Evolutionary conservation across 2,797 vertebrate genomes (phyloP), one percentile per base, ranked within the genome.

Genomic region (Ctenochaetus hawaiiensis): DNA sequence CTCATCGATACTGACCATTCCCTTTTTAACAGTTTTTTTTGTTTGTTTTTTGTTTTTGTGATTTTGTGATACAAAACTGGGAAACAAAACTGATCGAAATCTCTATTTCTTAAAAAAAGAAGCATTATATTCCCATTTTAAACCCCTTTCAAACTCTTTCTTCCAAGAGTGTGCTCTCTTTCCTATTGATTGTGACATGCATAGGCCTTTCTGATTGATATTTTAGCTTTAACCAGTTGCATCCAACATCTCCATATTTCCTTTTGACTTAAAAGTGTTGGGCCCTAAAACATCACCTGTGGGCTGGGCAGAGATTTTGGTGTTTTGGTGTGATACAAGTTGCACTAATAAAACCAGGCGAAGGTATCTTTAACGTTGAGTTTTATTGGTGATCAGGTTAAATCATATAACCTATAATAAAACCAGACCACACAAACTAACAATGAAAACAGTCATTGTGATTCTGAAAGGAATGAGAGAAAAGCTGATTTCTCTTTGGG

Each of bases 401-500:
- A 63, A 48, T 66, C n/a, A 4, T 6, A 16, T 17, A 11, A 22
- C 23, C 44, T 26, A 0, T 26, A 39, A 56, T 52, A 48, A 16
- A 51, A 14, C 20, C 22, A 8, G 44, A 49, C 26, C 43, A 45
- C 23, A 68, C 51, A 30, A 48, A 56, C 12, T 47, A 63, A 68
- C 34, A 39, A 48, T 51, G 45, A 67, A 74, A 83, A 66, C 41
- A 64, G 39, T 26, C 41, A 44, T 37, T 62, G 58, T 54, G 43
- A 69, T 67, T 39, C 61, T 69, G 56, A 77, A 52, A 54, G 14
- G 49, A 62, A 54, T 0, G 58, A 71, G 48, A 61, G 63, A 68
- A 45, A 41, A 60, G 44, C 47, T 30, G 56, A 85, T 53, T 80
- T 75, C 48, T 67, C 16, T 54, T 41, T 56, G 44, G 70, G 61